Base-by-base conservation (phyloP, 2,113 vertebrate species). In the Tupaia chinensis region DNA sequence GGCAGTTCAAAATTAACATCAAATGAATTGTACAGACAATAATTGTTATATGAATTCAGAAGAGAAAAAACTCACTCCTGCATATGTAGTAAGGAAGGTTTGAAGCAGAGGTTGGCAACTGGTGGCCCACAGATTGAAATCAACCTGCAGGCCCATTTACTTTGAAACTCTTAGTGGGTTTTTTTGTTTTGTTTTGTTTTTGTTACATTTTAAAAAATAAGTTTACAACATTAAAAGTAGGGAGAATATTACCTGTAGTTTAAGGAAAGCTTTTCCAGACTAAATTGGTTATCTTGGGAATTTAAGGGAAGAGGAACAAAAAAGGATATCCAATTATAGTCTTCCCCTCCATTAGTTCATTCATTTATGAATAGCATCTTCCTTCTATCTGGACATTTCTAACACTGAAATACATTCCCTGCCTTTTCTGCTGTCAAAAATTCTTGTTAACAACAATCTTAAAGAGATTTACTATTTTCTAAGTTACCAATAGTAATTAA, bases 1-100 rank as follows among this genome's bases (percentile, higher is more conserved):
- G n/a, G 79, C 44, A 96, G 60, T 93, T 93, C 19, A 76, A 87
- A 79, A 96, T 84, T 89, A 96, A 91, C 84, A 96, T 95, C 76
- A 76, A 93, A 72, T 76, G 86, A 95, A 87, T 12, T 73, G 29
- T 65, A 72, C 13, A 91, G 89, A 94, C 66, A 95, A 83, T 83
- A 88, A 93, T 87, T 93, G 34, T 66, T 87, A 87, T 2, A 92
- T 68, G 66, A 89, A 86, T 91, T 91, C 70, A 76, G 25, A 87
- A 95, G 44, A 85, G 61, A 82, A 14, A 91, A 29, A 80, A 94
- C 86, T 73, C 20, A 70, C 11, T 58, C 79, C 25, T 8, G 0
- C n/a, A 34, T 76, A 76, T 1, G 11, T 23, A 84, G 11, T 54
- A 3, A 89, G 27, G 63, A 85, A 76, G 19, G 4, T 34, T 25